A percentile compares a stretch with the other conserved stretches of the same genome.
phyloP scores from a whole-genome alignment of 2,797 vertebrate genomes.

The Lerista edwardsae region DNA sequence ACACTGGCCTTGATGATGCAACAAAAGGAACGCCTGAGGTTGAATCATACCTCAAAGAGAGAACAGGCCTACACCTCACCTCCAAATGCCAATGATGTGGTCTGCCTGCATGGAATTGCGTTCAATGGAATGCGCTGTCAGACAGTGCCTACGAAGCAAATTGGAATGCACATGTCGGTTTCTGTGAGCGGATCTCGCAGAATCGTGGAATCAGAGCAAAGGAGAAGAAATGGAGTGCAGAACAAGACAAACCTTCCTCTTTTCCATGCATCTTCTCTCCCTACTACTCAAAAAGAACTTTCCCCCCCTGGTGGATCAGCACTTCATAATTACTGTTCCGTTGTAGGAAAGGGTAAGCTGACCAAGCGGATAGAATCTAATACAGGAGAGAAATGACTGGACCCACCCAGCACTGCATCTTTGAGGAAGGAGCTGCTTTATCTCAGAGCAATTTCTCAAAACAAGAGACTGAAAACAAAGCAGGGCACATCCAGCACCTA shows the following conservation, averaged over 20 bases:
- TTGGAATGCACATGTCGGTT: not conserved
- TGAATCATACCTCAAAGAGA: slow-evolving; percentile 18
- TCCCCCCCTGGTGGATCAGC: not conserved
- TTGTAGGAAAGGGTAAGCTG: slow-evolving; percentile 36
- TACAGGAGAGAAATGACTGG: slow-evolving; percentile 57
- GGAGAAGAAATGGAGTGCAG: too few relatives aligned
- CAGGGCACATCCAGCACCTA: slow-evolving; percentile 42
- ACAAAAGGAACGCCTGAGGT: slow-evolving; percentile 3
- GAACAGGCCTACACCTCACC: not conserved
- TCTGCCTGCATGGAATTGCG: not conserved
- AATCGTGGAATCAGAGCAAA: not conserved
- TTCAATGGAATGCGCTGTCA: not conserved
- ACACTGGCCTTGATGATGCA: not conserved
- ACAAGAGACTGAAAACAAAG: slow-evolving; percentile 61
- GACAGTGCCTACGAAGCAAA: not conserved
- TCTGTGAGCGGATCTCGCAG: not conserved
- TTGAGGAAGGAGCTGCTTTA: slow-evolving; percentile 37
- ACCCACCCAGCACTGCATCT: not conserved
- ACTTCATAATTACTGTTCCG: not conserved
- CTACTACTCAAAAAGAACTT: too few relatives aligned
- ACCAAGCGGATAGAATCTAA: slow-evolving; percentile 60
- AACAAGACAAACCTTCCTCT: slow-evolving; percentile 42
- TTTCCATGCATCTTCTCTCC: too few relatives aligned
- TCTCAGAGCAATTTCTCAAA: slow-evolving; percentile 59
- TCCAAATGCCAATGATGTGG: too few relatives aligned